Evolutionary conservation across 2,888 invertebrate species (phyloP).

Genomic region (Parelbella ahira): DNA sequence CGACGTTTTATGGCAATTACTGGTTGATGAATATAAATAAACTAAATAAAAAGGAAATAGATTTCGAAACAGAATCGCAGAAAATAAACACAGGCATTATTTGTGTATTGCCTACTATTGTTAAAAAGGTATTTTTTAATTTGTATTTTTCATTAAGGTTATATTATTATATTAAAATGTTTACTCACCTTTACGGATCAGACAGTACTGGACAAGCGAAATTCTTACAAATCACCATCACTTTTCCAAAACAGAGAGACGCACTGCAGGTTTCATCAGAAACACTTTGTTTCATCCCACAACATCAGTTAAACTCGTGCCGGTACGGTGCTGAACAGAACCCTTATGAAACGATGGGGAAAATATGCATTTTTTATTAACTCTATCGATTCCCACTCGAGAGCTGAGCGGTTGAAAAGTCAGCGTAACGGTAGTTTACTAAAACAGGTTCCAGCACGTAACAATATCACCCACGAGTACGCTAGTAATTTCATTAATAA

Average conservation of each 20-base stretch:
- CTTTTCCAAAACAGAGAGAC: slow-evolving; percentile 34
- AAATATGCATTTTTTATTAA: slow-evolving; percentile 79
- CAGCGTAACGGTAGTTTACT: slow-evolving; percentile 43
- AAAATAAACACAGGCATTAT: too few species aligned
- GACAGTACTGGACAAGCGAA: slow-evolving; percentile 29
- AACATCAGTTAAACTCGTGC: slow-evolving; percentile 39
- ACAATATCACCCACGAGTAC: slow-evolving; percentile 69
- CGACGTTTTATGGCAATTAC: slow-evolving; percentile 36
- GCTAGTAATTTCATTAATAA: slow-evolving; percentile 78
- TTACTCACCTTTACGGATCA: slow-evolving; percentile 59
- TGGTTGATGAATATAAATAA: slow-evolving; percentile 26
- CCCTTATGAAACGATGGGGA: slow-evolving; percentile 66
- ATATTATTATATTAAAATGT: too few species aligned
- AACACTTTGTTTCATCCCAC: slow-evolving; percentile 23
- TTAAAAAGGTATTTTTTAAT: too few species aligned
- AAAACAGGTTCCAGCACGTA: slow-evolving; percentile 49
- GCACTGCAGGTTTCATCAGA: slow-evolving; percentile 42
- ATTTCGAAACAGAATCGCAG: too few species aligned
- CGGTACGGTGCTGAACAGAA: slow-evolving; percentile 53
- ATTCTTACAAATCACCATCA: slow-evolving; percentile 40
- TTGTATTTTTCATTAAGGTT: too few species aligned
- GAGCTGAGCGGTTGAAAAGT: slow-evolving; percentile 37
- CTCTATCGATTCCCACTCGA: slow-evolving; percentile 64
- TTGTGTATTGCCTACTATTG: too few species aligned
- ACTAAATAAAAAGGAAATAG: background rate